phyloP scores from a whole-genome alignment of 1,140 invertebrate species.

The Papilio glaucus region DNA sequence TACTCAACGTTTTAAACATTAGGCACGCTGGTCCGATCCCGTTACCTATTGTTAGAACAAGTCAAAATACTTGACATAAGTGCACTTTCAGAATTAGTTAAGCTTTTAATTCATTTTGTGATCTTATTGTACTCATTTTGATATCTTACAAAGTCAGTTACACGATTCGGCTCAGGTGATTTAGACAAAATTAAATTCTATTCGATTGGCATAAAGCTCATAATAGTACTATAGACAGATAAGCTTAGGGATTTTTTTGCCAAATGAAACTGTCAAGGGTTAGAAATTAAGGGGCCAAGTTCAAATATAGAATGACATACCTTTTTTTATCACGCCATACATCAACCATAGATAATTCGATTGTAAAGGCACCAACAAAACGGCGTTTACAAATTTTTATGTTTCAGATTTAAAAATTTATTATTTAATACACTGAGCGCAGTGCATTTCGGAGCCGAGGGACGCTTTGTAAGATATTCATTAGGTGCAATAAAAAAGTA shows the following conservation, averaged over 20 bases:
- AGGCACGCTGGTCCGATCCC: too few relatives aligned
- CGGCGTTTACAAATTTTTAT: slow-evolving; percentile 80
- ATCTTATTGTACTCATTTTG: slow-evolving; percentile 49
- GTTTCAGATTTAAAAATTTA: slow-evolving; percentile 64
- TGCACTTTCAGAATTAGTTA: slow-evolving; percentile 47
- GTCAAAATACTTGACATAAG: slow-evolving; percentile 48
- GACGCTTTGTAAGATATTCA: slow-evolving; percentile 65
- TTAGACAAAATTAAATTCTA: background rate
- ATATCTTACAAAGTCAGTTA: slow-evolving; percentile 43
- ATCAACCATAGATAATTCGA: slow-evolving; percentile 65
- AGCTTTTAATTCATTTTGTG: slow-evolving; percentile 48
- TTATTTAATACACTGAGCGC: slow-evolving; percentile 71
- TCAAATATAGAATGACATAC: slow-evolving; percentile 69
- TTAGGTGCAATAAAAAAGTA: slow-evolving; percentile 80
- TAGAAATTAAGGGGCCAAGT: slow-evolving; percentile 62
- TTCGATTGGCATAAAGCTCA: background rate
- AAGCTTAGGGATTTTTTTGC: slow-evolving; percentile 40
- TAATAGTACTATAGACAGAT: slow-evolving; percentile 34
- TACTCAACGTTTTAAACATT: too few relatives aligned
- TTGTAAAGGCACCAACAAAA: slow-evolving; percentile 52
- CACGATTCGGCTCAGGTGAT: background rate
- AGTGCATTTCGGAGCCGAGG: slow-evolving; percentile 53
- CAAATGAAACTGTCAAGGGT: slow-evolving; percentile 55
- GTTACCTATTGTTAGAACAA: slow-evolving; percentile 28
- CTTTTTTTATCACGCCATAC: slow-evolving; percentile 69